phyloP scores from a whole-genome alignment of 2,888 invertebrate species.

The Choreutis nemorana region DNA sequence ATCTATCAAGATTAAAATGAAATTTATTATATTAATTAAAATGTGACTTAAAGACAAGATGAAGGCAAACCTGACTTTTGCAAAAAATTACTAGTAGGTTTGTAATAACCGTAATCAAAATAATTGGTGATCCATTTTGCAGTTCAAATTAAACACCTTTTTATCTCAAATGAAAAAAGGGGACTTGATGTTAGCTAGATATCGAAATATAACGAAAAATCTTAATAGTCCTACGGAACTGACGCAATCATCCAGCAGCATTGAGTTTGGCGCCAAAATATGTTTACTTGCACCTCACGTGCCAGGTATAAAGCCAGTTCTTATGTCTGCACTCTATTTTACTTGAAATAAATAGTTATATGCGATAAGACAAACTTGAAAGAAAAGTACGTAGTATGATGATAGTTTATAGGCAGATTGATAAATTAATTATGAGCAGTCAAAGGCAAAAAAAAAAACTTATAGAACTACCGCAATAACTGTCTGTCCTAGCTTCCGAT shows the following conservation, averaged over 20 bases:
- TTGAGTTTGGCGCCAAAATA: conserved; percentile 41
- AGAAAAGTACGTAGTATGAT: too few relatives aligned
- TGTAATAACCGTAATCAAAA: too few relatives aligned
- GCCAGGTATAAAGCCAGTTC: conserved; percentile 25
- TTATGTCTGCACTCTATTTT: too few relatives aligned
- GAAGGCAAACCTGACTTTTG: too few relatives aligned
- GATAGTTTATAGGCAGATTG: neutral
- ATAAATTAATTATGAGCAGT: neutral
- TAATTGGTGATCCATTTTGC: too few relatives aligned
- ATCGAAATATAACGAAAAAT: conserved; percentile 46
- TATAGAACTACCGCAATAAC: neutral
- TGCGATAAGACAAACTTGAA: too few relatives aligned
- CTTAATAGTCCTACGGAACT: conserved; percentile 33
- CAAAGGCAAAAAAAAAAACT: neutral
- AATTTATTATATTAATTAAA: too few relatives aligned
- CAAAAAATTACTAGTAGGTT: too few relatives aligned
- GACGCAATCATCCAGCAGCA: conserved; percentile 38
- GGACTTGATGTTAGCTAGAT: conserved; percentile 46
- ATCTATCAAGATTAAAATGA: too few relatives aligned
- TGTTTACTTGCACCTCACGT: conserved; percentile 44
- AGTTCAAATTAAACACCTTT: conserved; percentile 47
- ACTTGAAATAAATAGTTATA: too few relatives aligned
- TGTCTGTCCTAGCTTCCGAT: conserved; percentile 29
- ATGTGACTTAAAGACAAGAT: too few relatives aligned
- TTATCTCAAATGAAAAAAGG: conserved; percentile 53